These are phyloP conservation scores for Cephus runcator DNA, from an alignment of 2,888 invertebrate species.

Conservation along the genomic window DNA sequence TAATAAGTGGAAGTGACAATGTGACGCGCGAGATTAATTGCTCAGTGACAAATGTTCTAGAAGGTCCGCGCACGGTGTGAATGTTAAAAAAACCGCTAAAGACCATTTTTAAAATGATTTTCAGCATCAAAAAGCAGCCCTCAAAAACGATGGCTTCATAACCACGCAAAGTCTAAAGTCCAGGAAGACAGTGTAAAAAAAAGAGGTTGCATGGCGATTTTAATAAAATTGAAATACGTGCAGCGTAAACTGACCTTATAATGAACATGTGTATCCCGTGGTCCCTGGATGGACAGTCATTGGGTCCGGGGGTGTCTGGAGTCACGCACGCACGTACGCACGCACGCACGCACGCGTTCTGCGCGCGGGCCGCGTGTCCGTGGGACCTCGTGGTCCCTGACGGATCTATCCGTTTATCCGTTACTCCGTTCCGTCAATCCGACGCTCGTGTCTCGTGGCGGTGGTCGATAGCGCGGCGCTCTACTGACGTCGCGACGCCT, in stretches of 20 bases:
- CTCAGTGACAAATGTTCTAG: neutral
- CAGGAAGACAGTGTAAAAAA: neutral
- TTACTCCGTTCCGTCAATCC: slow-evolving; percentile 19
- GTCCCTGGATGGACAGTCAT: slow-evolving; percentile 64
- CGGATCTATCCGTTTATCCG: slow-evolving; percentile 34
- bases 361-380: slow-evolving; percentile 11
- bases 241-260: slow-evolving; percentile 56
- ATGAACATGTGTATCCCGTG: slow-evolving; percentile 65
- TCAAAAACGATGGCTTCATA: neutral
- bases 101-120: neutral
- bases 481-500: slow-evolving; percentile 67
- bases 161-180: neutral
- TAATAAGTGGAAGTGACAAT: neutral
- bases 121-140: neutral
- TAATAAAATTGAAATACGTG: neutral
- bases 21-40: neutral
- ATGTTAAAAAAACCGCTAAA: neutral
- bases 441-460: slow-evolving; percentile 50
- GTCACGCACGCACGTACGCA: slow-evolving; percentile 37
- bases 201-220: neutral
- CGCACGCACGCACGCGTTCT: slow-evolving; percentile 15
- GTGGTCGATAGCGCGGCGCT: slow-evolving; percentile 64
- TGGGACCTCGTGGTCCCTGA: slow-evolving; percentile 26
- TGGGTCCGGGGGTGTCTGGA: slow-evolving; percentile 45
- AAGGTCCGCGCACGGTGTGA: neutral